These are phyloP conservation scores for Cheirogaleus major DNA, from an alignment of 2,797 vertebrate genomes.

Conservation along the genomic window DNA sequence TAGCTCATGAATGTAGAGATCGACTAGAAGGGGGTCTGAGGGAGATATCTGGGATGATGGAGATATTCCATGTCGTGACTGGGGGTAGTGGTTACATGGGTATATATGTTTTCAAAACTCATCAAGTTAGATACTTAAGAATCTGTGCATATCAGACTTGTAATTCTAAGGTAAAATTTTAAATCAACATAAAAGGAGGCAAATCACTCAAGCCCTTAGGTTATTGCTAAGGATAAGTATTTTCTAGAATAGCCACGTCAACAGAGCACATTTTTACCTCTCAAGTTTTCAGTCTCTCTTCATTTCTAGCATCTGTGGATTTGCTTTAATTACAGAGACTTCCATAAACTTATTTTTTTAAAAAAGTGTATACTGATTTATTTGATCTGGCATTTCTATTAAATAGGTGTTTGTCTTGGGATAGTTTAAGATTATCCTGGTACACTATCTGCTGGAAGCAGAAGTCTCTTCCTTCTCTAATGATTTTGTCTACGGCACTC, in stretches of 20 bases:
- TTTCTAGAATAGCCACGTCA: neutral
- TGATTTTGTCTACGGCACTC: neutral
- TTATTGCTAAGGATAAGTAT: neutral
- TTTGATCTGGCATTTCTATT: neutral
- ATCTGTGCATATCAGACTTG: neutral
- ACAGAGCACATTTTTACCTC: neutral
- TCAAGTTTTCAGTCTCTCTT: neutral
- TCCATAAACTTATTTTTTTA: neutral
- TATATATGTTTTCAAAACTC: neutral
- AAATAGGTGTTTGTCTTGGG: neutral
- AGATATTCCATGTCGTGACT: neutral
- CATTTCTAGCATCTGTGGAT: neutral
- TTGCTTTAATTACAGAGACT: neutral
- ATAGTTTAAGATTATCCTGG: neutral
- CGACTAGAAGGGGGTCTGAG: neutral
- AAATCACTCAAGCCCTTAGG: neutral
- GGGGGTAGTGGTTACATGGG: neutral
- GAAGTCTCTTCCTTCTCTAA: neutral
- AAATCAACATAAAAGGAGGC: neutral
- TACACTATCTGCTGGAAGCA: neutral
- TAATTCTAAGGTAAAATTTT: constrained; percentile 37
- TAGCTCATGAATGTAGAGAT: neutral
- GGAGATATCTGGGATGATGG: neutral
- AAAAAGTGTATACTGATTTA: neutral
- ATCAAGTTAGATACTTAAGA: neutral